Evolutionary conservation across 2,113 vertebrate genomes (phyloP), one percentile per base, ranked within the genome.

Genomic region (Penelope pileata): DNA sequence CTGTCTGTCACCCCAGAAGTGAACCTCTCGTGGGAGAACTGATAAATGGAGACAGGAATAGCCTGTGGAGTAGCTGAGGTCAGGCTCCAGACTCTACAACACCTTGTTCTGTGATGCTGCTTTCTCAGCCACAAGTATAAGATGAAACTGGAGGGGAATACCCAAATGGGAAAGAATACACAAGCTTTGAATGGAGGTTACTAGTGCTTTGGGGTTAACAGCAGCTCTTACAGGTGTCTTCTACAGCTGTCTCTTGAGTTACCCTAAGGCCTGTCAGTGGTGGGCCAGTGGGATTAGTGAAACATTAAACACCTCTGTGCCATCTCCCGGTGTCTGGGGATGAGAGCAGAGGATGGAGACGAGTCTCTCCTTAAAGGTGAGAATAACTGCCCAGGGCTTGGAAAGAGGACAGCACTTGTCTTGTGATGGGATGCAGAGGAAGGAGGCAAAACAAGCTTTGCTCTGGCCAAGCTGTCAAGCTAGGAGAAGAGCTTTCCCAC

Each of bases 1-100:
- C 80, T 92, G 66, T 53, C 53, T 86, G 90, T 86, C 86, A 83
- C 40, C 60, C 54, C 72, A 80, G 70, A 64, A 91, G 34, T 0
- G 1, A 59, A n/a, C 13, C 8, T 92, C 38, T 68, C 2, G 0
- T 1, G 8, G 77, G 62, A 56, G 47, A 32, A 27, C 5, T 93
- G 84, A 72, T 75, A 27, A 68, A 75, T 78, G 30, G 70, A 68
- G 81, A 11, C 24, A 58, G 12, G 43, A 75, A n/a, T 10, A 63
- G 56, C 38, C 36, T 76, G 78, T n/a, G 42, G 74, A 67, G 73
- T 48, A 66, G 54, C 77, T 78, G 91, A 42, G 47, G 73, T 86
- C 51, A 42, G 73, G 4, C 64, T 95, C 42, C 43, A 60, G 47
- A 2, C 34, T 38, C 7, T 38, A 2, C 12, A 91, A 17, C 10